A percentile compares a stretch with the other conserved stretches of the same genome.
Evolutionary conservation across 35 echinoderm and acorn worm genomes (phyloP).

Genomic region (Stichopus chloronotus): DNA sequence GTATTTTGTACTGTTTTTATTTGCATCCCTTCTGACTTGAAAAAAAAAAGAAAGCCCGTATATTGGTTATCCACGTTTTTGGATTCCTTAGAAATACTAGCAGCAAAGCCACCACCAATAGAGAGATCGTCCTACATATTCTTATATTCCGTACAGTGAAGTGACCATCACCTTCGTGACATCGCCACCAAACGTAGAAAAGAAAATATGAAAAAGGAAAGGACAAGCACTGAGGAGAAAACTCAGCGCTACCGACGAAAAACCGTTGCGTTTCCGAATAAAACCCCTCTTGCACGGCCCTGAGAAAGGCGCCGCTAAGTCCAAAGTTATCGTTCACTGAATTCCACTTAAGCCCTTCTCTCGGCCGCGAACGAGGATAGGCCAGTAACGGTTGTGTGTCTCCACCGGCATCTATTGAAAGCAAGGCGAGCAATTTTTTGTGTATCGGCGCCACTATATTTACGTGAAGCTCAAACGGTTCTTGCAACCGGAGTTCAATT

Average conservation of each 20-base stretch:
- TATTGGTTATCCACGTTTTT: too few species aligned
- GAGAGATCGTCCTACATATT: too few species aligned
- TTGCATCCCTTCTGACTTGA: too few species aligned
- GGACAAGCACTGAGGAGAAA: background rate
- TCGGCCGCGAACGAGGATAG: conserved; percentile 29
- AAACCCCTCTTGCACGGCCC: conserved; percentile 41
- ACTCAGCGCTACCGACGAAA: background rate
- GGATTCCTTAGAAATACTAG: too few species aligned
- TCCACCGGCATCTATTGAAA: conserved; percentile 69
- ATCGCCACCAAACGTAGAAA: background rate
- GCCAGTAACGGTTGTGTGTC: background rate
- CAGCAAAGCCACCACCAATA: too few species aligned
- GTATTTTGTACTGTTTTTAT: too few species aligned
- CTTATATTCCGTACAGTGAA: too few species aligned
- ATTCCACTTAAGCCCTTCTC: conserved; percentile 37
- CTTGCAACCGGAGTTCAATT: background rate
- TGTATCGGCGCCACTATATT: conserved; percentile 76
- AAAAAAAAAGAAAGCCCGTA: too few species aligned
- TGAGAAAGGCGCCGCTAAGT: conserved; percentile 50
- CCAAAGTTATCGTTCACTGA: conserved; percentile 51
- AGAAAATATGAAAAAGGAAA: background rate
- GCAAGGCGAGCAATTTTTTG: conserved; percentile 72
- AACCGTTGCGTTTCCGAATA: background rate
- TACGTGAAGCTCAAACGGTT: conserved; percentile 61
- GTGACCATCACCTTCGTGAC: background rate